phyloP scores from a whole-genome alignment of 2,797 vertebrate species.

The Toxotes lorentzi region DNA sequence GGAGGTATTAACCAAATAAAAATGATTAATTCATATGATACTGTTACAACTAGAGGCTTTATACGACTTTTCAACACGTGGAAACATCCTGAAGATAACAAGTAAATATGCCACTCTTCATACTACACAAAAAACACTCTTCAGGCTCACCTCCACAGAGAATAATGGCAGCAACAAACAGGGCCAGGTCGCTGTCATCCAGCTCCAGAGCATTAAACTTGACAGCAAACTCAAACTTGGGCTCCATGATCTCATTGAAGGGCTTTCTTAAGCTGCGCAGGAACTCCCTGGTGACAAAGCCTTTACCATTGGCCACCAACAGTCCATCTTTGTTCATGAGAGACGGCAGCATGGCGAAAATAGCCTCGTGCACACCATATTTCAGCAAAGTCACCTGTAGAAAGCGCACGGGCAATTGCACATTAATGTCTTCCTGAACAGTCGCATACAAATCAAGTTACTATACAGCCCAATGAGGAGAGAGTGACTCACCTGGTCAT shows the following conservation, averaged over 20 bases:
- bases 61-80: not conserved
- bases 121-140: not conserved
- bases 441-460: not conserved
- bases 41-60: not conserved
- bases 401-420: constrained; percentile 14
- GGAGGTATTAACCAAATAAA: not conserved
- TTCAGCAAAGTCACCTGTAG: constrained; percentile 95
- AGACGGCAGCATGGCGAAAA: constrained; percentile 98
- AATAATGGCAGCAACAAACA: constrained; percentile 98
- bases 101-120: not conserved
- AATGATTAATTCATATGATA: not conserved
- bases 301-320: constrained; percentile 95
- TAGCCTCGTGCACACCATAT: constrained; percentile 97
- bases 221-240: constrained; percentile 98
- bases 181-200: constrained; percentile 97
- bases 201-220: constrained; percentile 98
- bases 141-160: constrained; percentile 94
- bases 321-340: constrained; percentile 99
- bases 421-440: not conserved
- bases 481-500: constrained; percentile 89
- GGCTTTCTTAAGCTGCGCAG: constrained; percentile 96
- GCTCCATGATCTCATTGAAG: constrained; percentile 98
- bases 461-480: not conserved
- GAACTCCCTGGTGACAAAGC: constrained; percentile 98
- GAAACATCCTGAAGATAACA: not conserved